Base-by-base conservation (phyloP, 1,140 invertebrate species). In the Monochamus saltuarius region DNA sequence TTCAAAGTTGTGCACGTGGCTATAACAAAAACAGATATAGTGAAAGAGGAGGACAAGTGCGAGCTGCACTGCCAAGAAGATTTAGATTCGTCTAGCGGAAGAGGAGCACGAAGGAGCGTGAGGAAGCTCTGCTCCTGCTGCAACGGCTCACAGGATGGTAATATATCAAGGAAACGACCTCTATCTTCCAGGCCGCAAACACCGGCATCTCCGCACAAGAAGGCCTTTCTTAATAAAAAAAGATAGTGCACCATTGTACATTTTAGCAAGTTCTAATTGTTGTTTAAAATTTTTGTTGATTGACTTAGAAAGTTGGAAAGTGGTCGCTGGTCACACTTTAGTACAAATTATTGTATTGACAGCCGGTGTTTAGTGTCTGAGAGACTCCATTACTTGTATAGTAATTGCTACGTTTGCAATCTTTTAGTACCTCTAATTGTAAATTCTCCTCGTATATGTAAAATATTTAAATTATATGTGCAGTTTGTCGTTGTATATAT, bases 401-500 rank as follows among this genome's bases (percentile, higher is more conserved):
- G 60, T 66, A 47, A 68, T 66, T 68, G 62, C 70, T 74, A 68
- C 67, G 59, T 67, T 69, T 70, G 65, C 64, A 71, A 70, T 71
- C 69, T 72, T 71, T 69, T 71, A 71, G 69, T 70, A 71, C 65
- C 65, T 69, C 64, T 72, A 57, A 69, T 61, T 73, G 67, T 73
- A 73, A 66, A 69, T 72, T 69, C 65, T 64, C 64, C 62, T 68
- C 66, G 65, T 73, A 62, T 64, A 68, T 71, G 70, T 72, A 73
- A 72, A 64, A 68, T 67, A 66, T 65, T 66, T 67, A 66, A 69
- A 68, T 67, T 68, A 68, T 66, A 73, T 72, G 70, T 75, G 71
- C 73, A 73, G 72, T 74, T 73, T 72, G 70, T 73, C 70, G 63
- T 65, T 75, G 73, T 75, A 75, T 68, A 73, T 75, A 74, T 66